Base-by-base conservation (phyloP, 2,797 vertebrate genomes). In the Enoplosus armatus region DNA sequence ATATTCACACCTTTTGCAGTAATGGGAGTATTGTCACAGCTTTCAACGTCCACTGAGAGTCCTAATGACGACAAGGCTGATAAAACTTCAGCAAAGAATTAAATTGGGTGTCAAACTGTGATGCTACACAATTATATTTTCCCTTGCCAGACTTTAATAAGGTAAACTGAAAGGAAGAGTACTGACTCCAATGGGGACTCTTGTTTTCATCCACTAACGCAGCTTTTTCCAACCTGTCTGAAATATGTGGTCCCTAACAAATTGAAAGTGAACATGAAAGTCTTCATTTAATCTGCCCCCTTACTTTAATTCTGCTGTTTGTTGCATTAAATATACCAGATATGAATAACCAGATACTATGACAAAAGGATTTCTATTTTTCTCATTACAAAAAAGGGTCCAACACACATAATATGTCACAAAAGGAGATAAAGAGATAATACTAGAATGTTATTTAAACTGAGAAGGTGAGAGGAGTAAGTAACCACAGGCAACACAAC, bases 91-190 rank as follows among this genome's bases (percentile, higher is more conserved):
- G 37, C 45, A 48, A 74, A 33, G 22, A 37, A 56, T 48, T 27
- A 43, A 50, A 67, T 41, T 70, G 24, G 20, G 14, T 60, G 27
- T 72, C 29, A 71, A 71, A 54, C 37, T 37, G 29, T 4, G 29
- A 53, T 48, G 53, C 45, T 62, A 22, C 5, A 12, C 1, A 37
- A 31, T 37, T 56, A 20, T 45, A 26, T 27, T 47, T 59, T 37
- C 8, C 4, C 14, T 27, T 6, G 4, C 45, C 20, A 64, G 39
- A 29, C 37, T 54, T 39, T 45, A 67, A 63, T 47, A 39, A 50
- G 29, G 2, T 72, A 37, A 79, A 72, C 8, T 65, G 41, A 24
- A 11, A 63, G 26, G 29, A 65, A 62, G 8, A 26, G 5, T 2
- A 27, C 8, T n/a, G 14, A 58, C 56, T 65, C 35, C 35, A 27